phyloP scores from a whole-genome alignment of 2,113 vertebrate genomes.

The Nannobrachium achirus region DNA sequence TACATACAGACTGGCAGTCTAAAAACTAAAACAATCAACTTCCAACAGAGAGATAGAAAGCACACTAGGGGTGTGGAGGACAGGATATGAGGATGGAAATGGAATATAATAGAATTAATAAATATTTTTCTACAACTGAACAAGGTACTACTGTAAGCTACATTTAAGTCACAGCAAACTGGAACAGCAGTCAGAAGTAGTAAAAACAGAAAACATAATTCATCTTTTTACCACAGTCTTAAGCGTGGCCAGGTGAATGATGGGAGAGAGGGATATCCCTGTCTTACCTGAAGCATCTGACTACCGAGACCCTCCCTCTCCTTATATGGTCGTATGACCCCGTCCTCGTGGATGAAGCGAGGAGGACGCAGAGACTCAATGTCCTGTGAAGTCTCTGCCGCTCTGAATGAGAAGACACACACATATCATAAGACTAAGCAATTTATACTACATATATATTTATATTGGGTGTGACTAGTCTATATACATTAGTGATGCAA shows the following conservation, averaged over 20 bases:
- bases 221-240: neutral
- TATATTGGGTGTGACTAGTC: no score
- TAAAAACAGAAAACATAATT: neutral
- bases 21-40: no score
- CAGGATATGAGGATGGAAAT: neutral
- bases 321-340: conserved; percentile 94
- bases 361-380: conserved; percentile 90
- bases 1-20: no score
- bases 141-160: neutral
- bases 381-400: conserved; percentile 90
- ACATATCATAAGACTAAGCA: neutral
- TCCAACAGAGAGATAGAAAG: neutral
- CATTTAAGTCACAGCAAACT: neutral
- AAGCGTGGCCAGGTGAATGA: neutral
- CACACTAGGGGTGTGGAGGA: neutral
- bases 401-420: conserved; percentile 72
- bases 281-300: conserved; percentile 94
- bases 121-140: neutral
- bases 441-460: no score
- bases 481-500: no score
- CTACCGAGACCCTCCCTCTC: conserved; percentile 91
- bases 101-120: neutral
- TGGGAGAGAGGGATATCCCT: neutral
- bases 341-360: conserved; percentile 94
- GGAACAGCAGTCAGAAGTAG: neutral